Base-by-base conservation (phyloP, 2,888 invertebrate genomes). In the Acleris cristana region DNA sequence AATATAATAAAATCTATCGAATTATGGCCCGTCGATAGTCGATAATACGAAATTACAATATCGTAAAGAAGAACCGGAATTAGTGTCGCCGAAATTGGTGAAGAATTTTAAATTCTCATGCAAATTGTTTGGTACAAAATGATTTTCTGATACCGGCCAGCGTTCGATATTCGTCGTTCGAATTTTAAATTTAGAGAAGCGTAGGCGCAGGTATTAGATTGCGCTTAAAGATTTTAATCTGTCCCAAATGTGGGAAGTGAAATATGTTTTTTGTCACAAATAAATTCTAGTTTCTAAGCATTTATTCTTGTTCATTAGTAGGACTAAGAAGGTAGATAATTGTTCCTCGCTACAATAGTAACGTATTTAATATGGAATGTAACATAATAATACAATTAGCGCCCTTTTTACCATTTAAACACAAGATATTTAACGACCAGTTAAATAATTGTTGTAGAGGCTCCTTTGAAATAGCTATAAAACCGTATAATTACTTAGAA, bases 201-300 rank as follows among this genome's bases (percentile, higher is more conserved):
- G 92, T 91, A 83, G 91, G 91, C 83, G 89, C 82, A 79, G 76
- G 87, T 89, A 88, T 87, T 88, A 84, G 83, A 74, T 76, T 77
- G 77, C 84, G 78, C 84, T 88, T 84, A 84, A 84, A 89, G 87
- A 89, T 88, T 88, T 85, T 86, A 89, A 88, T 89, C 89, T 80
- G 83, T 83, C 83, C 75, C 77, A 79, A 79, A 81, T 84, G 87
- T 85, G 88, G 92, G 91, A 73, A 83, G 86, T 87, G 86, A 92
- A 82, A 87, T 90, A 91, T 90, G 76, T 81, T 80, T 82, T 85
- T 81, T 80, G 84, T 76, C 79, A 83, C 83, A 65, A 69, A 72
- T 72, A 86, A 82, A 87, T 87, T 85, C 85, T 76, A 80, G 82
- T 83, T 82, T 81, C 78, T 74, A 77, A 77, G 72, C 79, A 84